Evolutionary conservation across 2,797 vertebrate species (phyloP), one percentile per base, ranked within the genome.

Genomic region (Mionectes olivaceus): DNA sequence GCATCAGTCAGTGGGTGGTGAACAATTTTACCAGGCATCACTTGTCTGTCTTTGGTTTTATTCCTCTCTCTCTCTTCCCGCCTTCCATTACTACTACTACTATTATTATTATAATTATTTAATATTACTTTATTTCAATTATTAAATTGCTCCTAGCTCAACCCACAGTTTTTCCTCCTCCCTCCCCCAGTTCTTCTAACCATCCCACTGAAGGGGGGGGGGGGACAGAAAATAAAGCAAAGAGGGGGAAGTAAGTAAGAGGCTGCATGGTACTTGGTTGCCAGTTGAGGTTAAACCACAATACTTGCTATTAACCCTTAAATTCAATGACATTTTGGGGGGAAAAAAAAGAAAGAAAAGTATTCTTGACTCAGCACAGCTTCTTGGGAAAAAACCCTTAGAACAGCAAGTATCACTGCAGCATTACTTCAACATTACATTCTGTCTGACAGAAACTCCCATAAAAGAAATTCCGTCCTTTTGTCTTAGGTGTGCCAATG

Each of bases 311-410:
- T 77, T 85, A 87, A 69, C 7, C 7, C 39, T 69, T 70, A 60
- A 70, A 80, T 89, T 87, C 64, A 89, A n/a, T n/a, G 17, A 28
- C 24, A 25, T 71, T 90, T 78, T 24, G 15, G 3, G 19, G 30
- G 24, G 25, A 13, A 13, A n/a, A 3, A 5, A 9, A 13, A 2
- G 5, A 7, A 9, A 60, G 13, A 5, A 7, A 9, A 60, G 16
- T 33, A 55, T 41, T 52, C 25, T 71, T 35, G 19, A 61, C 23
- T 71, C 35, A 35, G 49, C 57, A 71, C 12, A 67, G 53, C 16
- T 53, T 71, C 30, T 61, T 50, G 19, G 9, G 16, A 5, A 52
- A 57, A 78, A 73, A 69, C 9, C 37, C 39, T 27, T 37, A 24
- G 16, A 92, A 47, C 9, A 56, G 53, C 19, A 69, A 35, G n/a